Evolutionary conservation across 2,113 vertebrate genomes (phyloP).

Genomic region (Erpornis zantholeuca): DNA sequence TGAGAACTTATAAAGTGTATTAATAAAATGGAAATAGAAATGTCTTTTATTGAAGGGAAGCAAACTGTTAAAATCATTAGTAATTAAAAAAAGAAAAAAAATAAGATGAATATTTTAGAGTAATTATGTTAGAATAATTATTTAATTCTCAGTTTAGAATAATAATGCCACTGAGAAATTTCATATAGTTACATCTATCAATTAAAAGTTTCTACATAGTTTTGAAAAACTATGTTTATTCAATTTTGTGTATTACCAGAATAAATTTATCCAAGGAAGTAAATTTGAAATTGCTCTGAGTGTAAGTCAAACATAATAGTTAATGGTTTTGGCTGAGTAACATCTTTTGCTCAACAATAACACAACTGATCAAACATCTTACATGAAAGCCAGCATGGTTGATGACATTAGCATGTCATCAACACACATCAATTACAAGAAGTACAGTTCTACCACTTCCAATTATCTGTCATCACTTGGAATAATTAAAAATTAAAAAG

Average conservation of each 20-base stretch:
- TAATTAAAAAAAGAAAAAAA: neutral
- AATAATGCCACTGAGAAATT: neutral
- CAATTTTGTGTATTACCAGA: neutral
- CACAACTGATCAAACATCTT: neutral
- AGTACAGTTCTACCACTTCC: neutral
- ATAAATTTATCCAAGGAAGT: neutral
- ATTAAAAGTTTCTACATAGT: neutral
- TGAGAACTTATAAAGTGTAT: neutral
- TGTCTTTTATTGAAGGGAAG: neutral
- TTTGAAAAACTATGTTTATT: neutral
- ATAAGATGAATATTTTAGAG: too few species aligned
- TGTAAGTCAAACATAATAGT: neutral
- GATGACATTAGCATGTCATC: neutral
- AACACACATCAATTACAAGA: neutral
- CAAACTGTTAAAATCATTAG: neutral
- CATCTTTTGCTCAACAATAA: neutral
- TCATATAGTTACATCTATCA: neutral
- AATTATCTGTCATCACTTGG: neutral
- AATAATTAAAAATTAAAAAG: neutral
- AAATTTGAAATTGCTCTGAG: neutral
- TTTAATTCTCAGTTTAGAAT: neutral
- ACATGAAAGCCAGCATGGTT: neutral
- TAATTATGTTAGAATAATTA: too few species aligned
- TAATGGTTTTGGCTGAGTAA: neutral
- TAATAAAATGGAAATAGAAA: neutral